Conservation (phyloP, 2,797 vertebrate genomes). For the Labroides dimidiatus region DNA sequence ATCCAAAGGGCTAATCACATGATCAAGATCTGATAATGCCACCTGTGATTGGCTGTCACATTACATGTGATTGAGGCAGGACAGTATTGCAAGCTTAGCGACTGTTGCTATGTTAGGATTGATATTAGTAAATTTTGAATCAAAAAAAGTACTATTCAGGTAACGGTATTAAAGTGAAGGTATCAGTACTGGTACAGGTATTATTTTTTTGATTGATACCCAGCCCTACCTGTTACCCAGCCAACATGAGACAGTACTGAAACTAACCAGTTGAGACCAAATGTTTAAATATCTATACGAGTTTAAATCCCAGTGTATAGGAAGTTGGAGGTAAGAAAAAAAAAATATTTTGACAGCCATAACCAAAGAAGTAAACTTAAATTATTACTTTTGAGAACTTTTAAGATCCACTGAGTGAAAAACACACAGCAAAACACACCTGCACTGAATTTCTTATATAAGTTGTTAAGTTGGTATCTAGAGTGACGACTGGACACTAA, state of each 20-base stretch:
- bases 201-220: too few species aligned
- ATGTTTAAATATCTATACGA: neutral
- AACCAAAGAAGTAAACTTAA: neutral
- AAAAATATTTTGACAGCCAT: neutral
- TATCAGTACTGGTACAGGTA: too few species aligned
- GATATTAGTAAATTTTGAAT: too few species aligned
- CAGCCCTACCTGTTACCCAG: slow-evolving; percentile 12
- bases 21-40: too few species aligned
- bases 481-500: slow-evolving; percentile 39
- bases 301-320: neutral
- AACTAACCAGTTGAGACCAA: neutral
- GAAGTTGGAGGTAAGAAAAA: neutral
- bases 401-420: slow-evolving; percentile 29
- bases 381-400: neutral
- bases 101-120: too few species aligned
- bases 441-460: neutral
- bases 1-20: too few species aligned
- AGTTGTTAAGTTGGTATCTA: slow-evolving; percentile 43
- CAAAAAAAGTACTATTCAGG: too few species aligned
- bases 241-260: slow-evolving; percentile 1
- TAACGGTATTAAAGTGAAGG: too few species aligned
- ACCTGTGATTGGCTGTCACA: too few species aligned
- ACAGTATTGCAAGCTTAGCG: too few species aligned
- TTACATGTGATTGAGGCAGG: too few species aligned
- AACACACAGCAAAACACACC: slow-evolving; percentile 31